Evolutionary conservation across 1,140 invertebrate species (phyloP).

Genomic region (Pseudomyrmex flavicornis): DNA sequence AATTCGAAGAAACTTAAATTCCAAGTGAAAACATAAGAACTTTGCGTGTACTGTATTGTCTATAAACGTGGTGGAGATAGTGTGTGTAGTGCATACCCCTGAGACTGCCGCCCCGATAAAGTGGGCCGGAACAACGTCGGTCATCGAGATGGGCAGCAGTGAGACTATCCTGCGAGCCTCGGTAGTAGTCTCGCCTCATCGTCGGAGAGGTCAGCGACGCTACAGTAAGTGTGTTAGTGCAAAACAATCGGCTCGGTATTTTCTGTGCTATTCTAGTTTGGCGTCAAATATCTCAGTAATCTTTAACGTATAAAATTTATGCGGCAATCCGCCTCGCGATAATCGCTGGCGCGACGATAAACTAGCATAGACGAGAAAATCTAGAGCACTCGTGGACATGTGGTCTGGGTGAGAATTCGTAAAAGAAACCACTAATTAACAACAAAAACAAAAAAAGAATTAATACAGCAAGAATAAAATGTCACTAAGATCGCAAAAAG

Average conservation of each 20-base stretch:
- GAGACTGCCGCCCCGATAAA: slow-evolving; percentile 84
- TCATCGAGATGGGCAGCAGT: slow-evolving; percentile 86
- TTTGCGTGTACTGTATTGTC: slow-evolving; percentile 56
- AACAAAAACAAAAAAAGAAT: slow-evolving; percentile 64
- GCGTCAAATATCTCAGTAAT: background rate
- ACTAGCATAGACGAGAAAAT: slow-evolving; percentile 75
- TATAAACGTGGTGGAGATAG: slow-evolving; percentile 68
- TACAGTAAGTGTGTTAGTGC: slow-evolving; percentile 85
- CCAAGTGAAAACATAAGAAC: background rate
- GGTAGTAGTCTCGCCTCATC: slow-evolving; percentile 94
- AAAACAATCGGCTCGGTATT: slow-evolving; percentile 80
- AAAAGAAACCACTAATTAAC: slow-evolving; percentile 73
- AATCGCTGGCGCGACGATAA: slow-evolving; percentile 23
- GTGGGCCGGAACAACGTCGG: slow-evolving; percentile 81
- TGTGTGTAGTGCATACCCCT: slow-evolving; percentile 85
- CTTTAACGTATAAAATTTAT: background rate
- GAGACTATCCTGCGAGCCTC: slow-evolving; percentile 94
- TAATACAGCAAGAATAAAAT: slow-evolving; percentile 65
- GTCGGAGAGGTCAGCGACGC: slow-evolving; percentile 86
- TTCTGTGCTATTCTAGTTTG: slow-evolving; percentile 77
- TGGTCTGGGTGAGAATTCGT: slow-evolving; percentile 76
- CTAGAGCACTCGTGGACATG: slow-evolving; percentile 77
- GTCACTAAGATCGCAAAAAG: slow-evolving; percentile 62
- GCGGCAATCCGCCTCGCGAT: too few relatives aligned
- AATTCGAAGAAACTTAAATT: slow-evolving; percentile 11